Evolutionary conservation across 2,888 invertebrate species (phyloP).

Genomic region (Apodemia hepburni): DNA sequence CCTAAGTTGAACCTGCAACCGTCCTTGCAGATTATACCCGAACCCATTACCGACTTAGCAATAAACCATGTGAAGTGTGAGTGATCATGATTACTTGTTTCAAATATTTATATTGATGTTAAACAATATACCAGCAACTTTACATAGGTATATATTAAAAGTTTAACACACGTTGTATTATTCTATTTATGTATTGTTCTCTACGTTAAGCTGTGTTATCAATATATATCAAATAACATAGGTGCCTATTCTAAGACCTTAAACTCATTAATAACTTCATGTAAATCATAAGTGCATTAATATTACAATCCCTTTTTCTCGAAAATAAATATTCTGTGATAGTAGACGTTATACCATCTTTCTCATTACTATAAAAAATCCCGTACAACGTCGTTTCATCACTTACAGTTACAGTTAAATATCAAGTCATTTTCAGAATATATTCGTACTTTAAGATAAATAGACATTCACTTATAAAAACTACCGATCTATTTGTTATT

Average conservation of each 20-base stretch:
- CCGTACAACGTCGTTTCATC: constrained; percentile 48
- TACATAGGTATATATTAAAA: constrained; percentile 30
- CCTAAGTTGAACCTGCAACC: constrained; percentile 30
- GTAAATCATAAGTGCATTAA: constrained; percentile 43
- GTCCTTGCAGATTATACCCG: constrained; percentile 33
- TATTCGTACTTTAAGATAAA: constrained; percentile 7
- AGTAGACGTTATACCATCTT: constrained; percentile 77
- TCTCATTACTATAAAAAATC: constrained; percentile 47
- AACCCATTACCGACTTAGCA: constrained; percentile 28
- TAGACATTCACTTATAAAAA: not conserved
- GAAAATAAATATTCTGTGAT: constrained; percentile 77
- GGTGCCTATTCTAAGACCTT: constrained; percentile 39
- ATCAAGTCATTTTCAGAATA: constrained; percentile 8
- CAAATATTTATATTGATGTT: constrained; percentile 36
- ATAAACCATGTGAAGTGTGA: constrained; percentile 30
- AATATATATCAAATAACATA: constrained; percentile 36
- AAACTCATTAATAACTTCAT: not conserved
- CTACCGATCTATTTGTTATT: not conserved
- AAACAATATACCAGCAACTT: constrained; percentile 31
- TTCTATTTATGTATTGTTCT: constrained; percentile 28
- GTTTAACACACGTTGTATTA: constrained; percentile 30
- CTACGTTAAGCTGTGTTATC: constrained; percentile 27
- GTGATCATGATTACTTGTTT: constrained; percentile 33
- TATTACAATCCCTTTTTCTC: constrained; percentile 54
- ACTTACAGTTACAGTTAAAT: constrained; percentile 28